Evolutionary conservation across 2,888 invertebrate species (phyloP), one percentile per base, ranked within the genome.

Genomic region (Drosophila austrosaltans): DNA sequence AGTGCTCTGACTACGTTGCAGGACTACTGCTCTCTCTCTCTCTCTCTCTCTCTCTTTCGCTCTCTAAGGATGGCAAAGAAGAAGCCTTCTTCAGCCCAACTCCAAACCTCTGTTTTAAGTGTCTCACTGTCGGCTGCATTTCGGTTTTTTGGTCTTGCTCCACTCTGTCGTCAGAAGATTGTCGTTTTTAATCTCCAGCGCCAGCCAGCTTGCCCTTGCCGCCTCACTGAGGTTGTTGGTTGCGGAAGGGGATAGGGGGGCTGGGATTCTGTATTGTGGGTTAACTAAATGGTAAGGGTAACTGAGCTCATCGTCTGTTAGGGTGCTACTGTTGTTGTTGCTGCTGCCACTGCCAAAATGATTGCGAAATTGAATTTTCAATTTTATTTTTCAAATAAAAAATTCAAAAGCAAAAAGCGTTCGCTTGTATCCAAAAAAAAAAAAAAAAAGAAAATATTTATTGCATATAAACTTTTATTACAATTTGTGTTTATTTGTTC

Each of bases 401-500:
- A 84, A 87, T 87, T 79, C 82, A 87, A 82, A 87, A 82, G 82
- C 78, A 60, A 59, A 59, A 67, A 66, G 66, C 64, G 63, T 66
- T 73, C 65, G 67, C 32, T 70, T 65, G 68, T 62, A 70, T 48
- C 77, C 65, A 54, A 69, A 79, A 84, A 16, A 16, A 16, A 16
- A 16, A 16, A 16, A 16, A 16, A 16, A 16, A 16, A 16, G 1
- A 16, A 82, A 76, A 84, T 82, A 90, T 90, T 90, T 90, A 90
- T 90, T 89, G 89, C 89, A 89, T 90, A 90, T 90, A 90, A 90
- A 90, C 85, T 90, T 90, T 90, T 90, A 90, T 90, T 84, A 80
- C 84, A 82, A 84, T 86, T 84, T 83, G 76, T 77, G 82, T 89
- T 87, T 89, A 72, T 82, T 84, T 80, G 69, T 72, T 59, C 83